Conservation (phyloP, 2,888 invertebrate species). For the Gari tellinella region DNA sequence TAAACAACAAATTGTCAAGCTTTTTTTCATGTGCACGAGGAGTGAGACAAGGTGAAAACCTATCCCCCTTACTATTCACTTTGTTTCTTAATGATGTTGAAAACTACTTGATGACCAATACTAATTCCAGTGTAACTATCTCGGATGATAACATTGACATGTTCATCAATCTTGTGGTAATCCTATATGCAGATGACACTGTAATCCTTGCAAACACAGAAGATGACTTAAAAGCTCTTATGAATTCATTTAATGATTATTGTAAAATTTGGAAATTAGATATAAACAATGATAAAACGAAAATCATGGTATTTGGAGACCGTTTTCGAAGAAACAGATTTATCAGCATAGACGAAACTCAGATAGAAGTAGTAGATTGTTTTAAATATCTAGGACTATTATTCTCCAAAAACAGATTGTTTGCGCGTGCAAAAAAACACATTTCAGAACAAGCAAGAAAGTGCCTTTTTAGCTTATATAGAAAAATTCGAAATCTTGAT, state of each 20-base stretch:
- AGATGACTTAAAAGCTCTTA: not conserved
- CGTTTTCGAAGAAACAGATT: not conserved
- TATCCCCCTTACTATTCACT: slow-evolving; percentile 7
- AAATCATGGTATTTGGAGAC: slow-evolving; percentile 21
- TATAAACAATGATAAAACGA: slow-evolving; percentile 37
- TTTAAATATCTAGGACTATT: slow-evolving; percentile 11
- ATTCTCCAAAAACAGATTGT: not conserved
- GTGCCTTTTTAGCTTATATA: not conserved
- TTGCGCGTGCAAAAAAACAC: slow-evolving; percentile 5
- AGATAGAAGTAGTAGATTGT: not conserved
- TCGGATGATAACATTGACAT: not conserved
- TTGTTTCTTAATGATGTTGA: slow-evolving; percentile 12
- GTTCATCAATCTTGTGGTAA: not conserved
- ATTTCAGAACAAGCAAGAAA: slow-evolving; percentile 11
- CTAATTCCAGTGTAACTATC: not conserved
- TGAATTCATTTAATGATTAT: slow-evolving; percentile 10
- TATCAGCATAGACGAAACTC: not conserved
- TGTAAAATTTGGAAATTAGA: slow-evolving; percentile 29
- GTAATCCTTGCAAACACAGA: not conserved
- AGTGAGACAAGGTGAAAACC: slow-evolving; percentile 14
- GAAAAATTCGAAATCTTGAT: slow-evolving; percentile 5
- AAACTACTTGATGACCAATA: not conserved
- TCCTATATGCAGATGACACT: slow-evolving; percentile 19
- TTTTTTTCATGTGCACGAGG: not conserved
- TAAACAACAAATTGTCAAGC: not conserved